phyloP scores from a whole-genome alignment of 2,113 vertebrate species.

The Corythoichthys haematopterus region DNA sequence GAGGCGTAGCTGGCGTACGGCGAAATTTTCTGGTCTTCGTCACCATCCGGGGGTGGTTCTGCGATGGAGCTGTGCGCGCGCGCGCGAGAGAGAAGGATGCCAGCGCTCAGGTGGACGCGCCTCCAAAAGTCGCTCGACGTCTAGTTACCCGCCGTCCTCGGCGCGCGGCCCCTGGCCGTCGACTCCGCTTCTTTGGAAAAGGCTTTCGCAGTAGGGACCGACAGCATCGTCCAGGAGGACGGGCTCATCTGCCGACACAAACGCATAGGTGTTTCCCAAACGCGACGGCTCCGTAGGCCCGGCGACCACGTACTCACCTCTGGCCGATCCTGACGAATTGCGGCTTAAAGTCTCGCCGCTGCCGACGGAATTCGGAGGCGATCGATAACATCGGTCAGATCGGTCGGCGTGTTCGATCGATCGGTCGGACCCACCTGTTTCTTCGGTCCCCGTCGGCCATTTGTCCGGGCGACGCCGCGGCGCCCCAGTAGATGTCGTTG shows the following conservation, averaged over 20 bases:
- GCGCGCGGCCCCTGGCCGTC: conserved; percentile 34
- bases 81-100: conserved; percentile 69
- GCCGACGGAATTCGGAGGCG: not conserved
- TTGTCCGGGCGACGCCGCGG: conserved; percentile 44
- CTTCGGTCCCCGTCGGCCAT: conserved; percentile 49
- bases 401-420: not conserved
- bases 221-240: conserved; percentile 44
- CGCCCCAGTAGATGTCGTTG: conserved; percentile 85
- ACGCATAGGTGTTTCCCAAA: not conserved
- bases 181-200: conserved; percentile 63
- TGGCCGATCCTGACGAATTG: conserved; percentile 55
- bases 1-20: conserved; percentile 93
- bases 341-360: conserved; percentile 69
- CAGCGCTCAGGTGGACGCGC: conserved; percentile 55
- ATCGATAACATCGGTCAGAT: not conserved
- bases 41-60: conserved; percentile 60
- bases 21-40: conserved; percentile 89
- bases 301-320: conserved; percentile 54
- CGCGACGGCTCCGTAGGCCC: too few species aligned
- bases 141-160: conserved; percentile 66
- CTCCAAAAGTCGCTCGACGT: conserved; percentile 8
- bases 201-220: conserved; percentile 81
- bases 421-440: conserved; percentile 52
- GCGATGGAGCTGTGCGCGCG: conserved; percentile 73
- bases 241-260: conserved; percentile 44